Evolutionary conservation across 2,113 vertebrate genomes (phyloP), one percentile per base, ranked within the genome.

Genomic region (Elgaria multicarinata): DNA sequence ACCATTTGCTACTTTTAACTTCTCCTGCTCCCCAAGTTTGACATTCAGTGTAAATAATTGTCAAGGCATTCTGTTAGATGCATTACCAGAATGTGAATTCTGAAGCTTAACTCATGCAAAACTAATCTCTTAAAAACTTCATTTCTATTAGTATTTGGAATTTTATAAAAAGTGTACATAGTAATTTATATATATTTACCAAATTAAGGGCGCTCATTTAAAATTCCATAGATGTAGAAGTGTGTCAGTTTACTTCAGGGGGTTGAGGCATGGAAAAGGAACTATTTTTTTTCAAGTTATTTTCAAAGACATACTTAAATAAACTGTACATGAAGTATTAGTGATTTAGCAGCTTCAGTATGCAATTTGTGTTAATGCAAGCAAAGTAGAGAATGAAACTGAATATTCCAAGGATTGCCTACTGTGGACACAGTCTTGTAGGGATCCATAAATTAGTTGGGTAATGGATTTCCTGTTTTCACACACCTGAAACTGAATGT

Each of bases 181-280:
- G 44, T 44, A 36, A 20, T 22, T 39, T 81, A 26, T 6, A 81
- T 50, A 50, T 50, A 50, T 50, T 50, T 50, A 50, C 46, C 46
- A 50, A 66, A 66, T 44, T 64, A 64, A 69, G 26, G 6, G 6
- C 28, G 5, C 5, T 42, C 58, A 64, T 14, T 64, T 71, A 33
- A 69, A 71, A 69, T 71, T 18, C 14, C 2, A 13, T 55, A 53
- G 20, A 16, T 0, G 6, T 71, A 22, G n/a, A 66, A 83, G 6
- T 66, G 1, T 55, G 31, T 39, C n/a, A 36, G 39, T 83, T 44
- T 67, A 33, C 4, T 46, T 42, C 26, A 83, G 2, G 28, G 31
- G 31, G 86, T 0, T 0, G 0, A 22, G 0, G 0, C 0, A 72
- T 42, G 79, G n/a, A 46, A 33, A 28, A 8, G 4, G 10, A 16